A percentile compares a stretch with the other conserved stretches of the same genome.
These are phyloP conservation scores for Phortica magna DNA, from an alignment of 2,888 invertebrate species.

Conservation along the genomic window DNA sequence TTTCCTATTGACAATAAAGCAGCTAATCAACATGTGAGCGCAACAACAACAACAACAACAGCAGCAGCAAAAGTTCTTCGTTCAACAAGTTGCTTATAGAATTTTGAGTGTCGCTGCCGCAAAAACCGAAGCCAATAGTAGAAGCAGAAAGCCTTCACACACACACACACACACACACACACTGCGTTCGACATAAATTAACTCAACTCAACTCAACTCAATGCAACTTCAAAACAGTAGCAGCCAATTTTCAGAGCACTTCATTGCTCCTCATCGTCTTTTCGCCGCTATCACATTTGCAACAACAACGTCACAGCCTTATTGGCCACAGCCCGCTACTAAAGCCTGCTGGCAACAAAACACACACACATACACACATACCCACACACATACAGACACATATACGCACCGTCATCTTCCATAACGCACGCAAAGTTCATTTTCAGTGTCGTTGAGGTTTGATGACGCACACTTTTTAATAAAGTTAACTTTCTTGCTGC, in stretches of 20 bases:
- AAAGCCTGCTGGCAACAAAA: not conserved
- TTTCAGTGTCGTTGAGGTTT: not conserved
- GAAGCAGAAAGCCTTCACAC: not conserved
- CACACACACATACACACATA: not conserved
- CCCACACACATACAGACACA: not conserved
- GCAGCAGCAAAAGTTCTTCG: not conserved
- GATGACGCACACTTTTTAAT: not conserved
- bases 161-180: not conserved
- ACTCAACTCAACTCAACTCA: not conserved
- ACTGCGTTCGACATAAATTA: not conserved
- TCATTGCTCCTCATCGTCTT: too few species aligned
- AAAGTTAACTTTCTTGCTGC: not conserved
- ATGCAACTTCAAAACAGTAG: conserved; percentile 9
- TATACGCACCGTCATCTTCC: not conserved
- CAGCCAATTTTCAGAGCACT: conserved; percentile 24
- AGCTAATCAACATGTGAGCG: not conserved
- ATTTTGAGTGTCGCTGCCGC: not conserved
- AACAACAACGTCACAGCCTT: not conserved
- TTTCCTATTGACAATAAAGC: not conserved
- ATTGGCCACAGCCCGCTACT: not conserved
- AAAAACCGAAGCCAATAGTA: not conserved
- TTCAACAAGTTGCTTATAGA: not conserved
- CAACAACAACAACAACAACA: not conserved
- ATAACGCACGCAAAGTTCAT: not conserved
- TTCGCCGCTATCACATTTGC: not conserved